These are phyloP conservation scores for Nephrotoma flavescens DNA, from an alignment of 2,888 invertebrate species.

Conservation along the genomic window DNA sequence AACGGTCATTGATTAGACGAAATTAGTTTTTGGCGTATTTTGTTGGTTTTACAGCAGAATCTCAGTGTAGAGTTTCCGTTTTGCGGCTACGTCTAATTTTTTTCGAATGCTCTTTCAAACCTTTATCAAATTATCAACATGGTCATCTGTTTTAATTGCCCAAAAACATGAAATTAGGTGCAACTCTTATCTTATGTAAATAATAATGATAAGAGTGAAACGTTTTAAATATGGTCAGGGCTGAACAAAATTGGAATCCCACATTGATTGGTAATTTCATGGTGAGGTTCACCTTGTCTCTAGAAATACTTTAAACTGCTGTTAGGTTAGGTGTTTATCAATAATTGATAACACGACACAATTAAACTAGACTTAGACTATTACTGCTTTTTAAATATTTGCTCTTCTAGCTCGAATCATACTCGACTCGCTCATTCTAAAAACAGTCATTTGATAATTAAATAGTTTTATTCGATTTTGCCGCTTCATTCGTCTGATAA, in stretches of 20 bases:
- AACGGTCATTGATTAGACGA: not conserved
- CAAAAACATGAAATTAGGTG: not conserved
- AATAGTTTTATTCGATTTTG: too few relatives aligned
- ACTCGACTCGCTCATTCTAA: too few relatives aligned
- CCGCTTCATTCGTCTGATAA: too few relatives aligned
- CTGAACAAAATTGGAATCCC: not conserved
- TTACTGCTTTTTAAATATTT: too few relatives aligned
- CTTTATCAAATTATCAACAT: not conserved
- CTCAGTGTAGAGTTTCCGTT: not conserved
- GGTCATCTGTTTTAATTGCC: not conserved
- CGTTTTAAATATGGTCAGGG: not conserved
- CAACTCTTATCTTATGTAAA: not conserved
- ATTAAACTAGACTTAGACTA: not conserved
- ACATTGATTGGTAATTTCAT: too few relatives aligned
- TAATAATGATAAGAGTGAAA: not conserved
- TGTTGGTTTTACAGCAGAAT: not conserved
- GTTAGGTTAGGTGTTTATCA: not conserved
- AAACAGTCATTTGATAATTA: too few relatives aligned
- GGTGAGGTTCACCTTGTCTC: not conserved
- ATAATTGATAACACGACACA: not conserved
- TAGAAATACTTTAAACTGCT: not conserved
- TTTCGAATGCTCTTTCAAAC: not conserved
- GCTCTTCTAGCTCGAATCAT: too few relatives aligned
- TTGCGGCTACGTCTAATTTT: not conserved
- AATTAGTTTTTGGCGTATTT: not conserved